Base-by-base conservation (phyloP, 2,888 invertebrate species). In the Cataglyphis livida region DNA sequence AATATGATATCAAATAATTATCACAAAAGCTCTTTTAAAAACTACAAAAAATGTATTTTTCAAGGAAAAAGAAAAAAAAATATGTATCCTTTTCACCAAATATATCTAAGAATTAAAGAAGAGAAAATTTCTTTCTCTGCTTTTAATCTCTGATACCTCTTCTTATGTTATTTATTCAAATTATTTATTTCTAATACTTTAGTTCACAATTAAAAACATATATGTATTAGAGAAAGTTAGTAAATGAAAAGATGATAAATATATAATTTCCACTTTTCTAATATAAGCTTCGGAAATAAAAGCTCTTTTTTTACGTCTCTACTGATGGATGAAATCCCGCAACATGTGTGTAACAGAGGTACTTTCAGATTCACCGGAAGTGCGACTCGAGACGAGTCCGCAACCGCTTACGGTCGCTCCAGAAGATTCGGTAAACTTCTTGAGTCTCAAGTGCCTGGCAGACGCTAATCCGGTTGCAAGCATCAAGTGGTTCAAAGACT, bases 401-500 rank as follows among this genome's bases (percentile, higher is more conserved):
- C 92, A 94, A 32, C 93, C 95, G 4, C 92, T 96, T 4, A 93
- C 93, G 5, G 85, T 93, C 3, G 94, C 94, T 82, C 91, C 96
- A 35, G 96, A 96, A 89, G 96, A 96, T 88, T 95, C 95, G 64
- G 93, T 94, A 66, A 95, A 95, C 92, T 94, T 95, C 57, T 94
- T 96, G 79, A 94, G 94, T 73, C 92, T 96, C 59, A 93, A 95
- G 73, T 96, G 96, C 89, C 90, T 95, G 64, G 95, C 95, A n/a
- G 96, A 96, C 88, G 95, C 96, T 54, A 96, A 96, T 93, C 96
- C 96, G 2, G 93, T 95, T 41, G 95, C 96, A 21, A 94, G 93
- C 51, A 95, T 96, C 84, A 95, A 95, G 78, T 96, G 96, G 96
- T 95, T 94, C 91, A 94, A 94, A 91, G 93, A 95, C 75, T 92